phyloP scores from a whole-genome alignment of 2,797 vertebrate species.

The Catostomus latipinnis region DNA sequence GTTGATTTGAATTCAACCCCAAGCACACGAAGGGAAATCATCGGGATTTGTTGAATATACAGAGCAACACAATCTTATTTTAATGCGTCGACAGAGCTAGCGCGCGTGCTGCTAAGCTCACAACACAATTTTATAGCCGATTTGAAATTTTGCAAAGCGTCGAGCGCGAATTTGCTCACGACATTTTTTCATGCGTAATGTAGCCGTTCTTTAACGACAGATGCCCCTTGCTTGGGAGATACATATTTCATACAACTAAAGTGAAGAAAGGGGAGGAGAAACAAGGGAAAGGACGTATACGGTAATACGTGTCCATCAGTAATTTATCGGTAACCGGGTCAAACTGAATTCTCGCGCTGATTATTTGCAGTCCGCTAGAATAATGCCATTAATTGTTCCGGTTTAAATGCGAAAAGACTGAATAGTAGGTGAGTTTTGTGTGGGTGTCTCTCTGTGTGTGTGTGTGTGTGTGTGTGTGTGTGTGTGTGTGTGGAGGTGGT shows the following conservation, averaged over 20 bases:
- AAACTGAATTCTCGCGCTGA: conserved; percentile 54
- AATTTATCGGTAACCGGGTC: conserved; percentile 67
- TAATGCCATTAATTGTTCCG: conserved; percentile 71
- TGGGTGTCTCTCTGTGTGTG: not conserved
- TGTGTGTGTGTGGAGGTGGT: conserved; percentile 69
- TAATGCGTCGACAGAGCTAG: conserved; percentile 77
- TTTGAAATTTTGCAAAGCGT: not conserved
- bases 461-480: conserved; percentile 28
- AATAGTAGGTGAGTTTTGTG: conserved; percentile 76
- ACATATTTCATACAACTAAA: conserved; percentile 59
- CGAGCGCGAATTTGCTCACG: conserved; percentile 61
- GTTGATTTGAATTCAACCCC: conserved; percentile 44
- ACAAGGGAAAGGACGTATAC: conserved; percentile 75
- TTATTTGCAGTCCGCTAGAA: conserved; percentile 61
- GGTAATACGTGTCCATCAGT: conserved; percentile 79
- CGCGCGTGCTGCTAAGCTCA: conserved; percentile 60
- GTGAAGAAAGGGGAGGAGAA: conserved; percentile 78
- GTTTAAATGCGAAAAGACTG: conserved; percentile 69
- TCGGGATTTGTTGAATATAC: conserved; percentile 53
- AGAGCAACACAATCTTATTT: conserved; percentile 74
- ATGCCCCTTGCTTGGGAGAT: conserved; percentile 63
- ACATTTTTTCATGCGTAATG: conserved; percentile 12
- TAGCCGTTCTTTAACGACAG: conserved; percentile 60
- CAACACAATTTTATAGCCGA: conserved; percentile 20
- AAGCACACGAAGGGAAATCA: conserved; percentile 48